Evolutionary conservation across 1,140 invertebrate genomes (phyloP), one percentile per base, ranked within the genome.

Genomic region (Drosophila gunungcola): DNA sequence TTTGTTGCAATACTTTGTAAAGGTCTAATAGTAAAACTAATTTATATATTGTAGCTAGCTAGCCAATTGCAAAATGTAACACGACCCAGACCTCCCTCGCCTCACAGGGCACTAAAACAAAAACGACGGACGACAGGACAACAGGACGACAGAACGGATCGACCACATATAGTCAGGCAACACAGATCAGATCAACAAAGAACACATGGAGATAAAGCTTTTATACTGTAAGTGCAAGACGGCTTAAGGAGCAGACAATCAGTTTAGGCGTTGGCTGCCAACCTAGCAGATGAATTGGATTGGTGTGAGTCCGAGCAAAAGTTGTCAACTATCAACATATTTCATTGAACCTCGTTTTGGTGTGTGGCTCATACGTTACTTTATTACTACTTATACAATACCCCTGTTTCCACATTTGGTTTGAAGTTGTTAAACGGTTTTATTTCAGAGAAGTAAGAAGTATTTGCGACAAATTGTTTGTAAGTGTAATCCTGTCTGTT

Each of bases 1-100:
- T 79, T 86, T 88, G 83, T 86, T 86, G 84, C 75, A 86, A 88
- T 86, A 83, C 68, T 82, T 85, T 89, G 75, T 88, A 86, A 88
- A 82, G 60, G 78, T 86, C 78, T 78, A 82, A 86, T 78, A 82
- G 75, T 88, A 69, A 83, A 79, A 75, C 69, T 57, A 61, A 82
- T 77, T 58, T 73, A 79, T 85, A 70, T 46, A 86, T 43, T 83
- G 79, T 88, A 86, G 76, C 78, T 86, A 86, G 84, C 75, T 89
- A 86, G 83, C 79, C 70, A 86, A 86, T 79, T 79, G 80, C 80
- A 62, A 70, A 60, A 63, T 42, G 55, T 56, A 45, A 63, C 49
- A 73, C 32, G 60, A 38, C 49, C 38, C 12, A 52, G 21, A 48
- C 64, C 13, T 16, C 34, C 49, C 56, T 11, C 12, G 67, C 53